Evolutionary conservation across 1,140 invertebrate species (phyloP).

Genomic region (Laupala kohalensis): DNA sequence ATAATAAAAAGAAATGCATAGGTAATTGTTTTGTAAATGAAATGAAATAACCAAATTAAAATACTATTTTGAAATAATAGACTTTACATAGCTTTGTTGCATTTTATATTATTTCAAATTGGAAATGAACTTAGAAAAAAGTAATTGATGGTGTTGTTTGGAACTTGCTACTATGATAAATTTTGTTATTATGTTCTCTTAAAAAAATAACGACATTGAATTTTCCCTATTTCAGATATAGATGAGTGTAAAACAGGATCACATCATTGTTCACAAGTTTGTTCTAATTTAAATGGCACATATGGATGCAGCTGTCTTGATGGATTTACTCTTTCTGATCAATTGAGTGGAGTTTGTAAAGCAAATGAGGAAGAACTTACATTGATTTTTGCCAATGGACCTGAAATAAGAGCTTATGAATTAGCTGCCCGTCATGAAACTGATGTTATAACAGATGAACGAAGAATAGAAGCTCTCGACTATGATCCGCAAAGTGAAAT

Average conservation of each 20-base stretch:
- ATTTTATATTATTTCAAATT: too few species aligned
- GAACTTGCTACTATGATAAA: too few species aligned
- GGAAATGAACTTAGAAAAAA: too few species aligned
- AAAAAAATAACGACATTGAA: too few species aligned
- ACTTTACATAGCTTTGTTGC: too few species aligned
- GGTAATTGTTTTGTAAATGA: slow-evolving; percentile 29
- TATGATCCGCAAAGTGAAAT: slow-evolving; percentile 70
- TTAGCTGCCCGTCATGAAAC: slow-evolving; percentile 50
- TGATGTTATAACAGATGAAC: slow-evolving; percentile 67
- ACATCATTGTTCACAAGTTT: slow-evolving; percentile 84
- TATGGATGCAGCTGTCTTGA: slow-evolving; percentile 75
- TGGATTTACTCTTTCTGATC: slow-evolving; percentile 64
- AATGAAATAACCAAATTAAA: too few species aligned
- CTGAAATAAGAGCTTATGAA: slow-evolving; percentile 68
- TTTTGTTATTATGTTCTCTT: too few species aligned
- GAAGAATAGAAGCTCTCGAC: slow-evolving; percentile 76
- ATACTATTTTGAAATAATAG: too few species aligned
- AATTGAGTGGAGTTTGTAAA: slow-evolving; percentile 68
- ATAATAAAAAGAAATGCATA: slow-evolving; percentile 62
- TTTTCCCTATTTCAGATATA: slow-evolving; percentile 55
- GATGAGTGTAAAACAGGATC: slow-evolving; percentile 74
- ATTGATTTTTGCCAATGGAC: slow-evolving; percentile 53
- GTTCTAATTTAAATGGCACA: slow-evolving; percentile 82
- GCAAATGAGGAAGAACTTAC: slow-evolving; percentile 45
- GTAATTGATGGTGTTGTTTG: too few species aligned